Evolutionary conservation across 2,797 vertebrate genomes (phyloP).

Genomic region (Catamblyrhynchus diadema): DNA sequence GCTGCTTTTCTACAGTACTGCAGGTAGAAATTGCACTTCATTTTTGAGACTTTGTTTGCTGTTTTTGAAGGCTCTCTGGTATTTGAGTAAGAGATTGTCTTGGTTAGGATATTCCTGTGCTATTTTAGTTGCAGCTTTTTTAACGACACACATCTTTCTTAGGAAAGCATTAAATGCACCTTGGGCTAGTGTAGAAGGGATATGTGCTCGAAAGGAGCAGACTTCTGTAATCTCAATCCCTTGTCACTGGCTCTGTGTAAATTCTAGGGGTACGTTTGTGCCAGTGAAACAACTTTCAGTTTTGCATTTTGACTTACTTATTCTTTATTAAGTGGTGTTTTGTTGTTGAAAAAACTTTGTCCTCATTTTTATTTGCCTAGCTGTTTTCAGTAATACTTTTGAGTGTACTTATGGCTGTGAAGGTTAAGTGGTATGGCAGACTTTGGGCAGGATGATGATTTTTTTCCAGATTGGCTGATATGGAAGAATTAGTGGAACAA

Average conservation of each 20-base stretch:
- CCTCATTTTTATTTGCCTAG: background rate
- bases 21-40: conserved; percentile 74
- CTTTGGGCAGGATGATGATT: background rate
- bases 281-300: background rate
- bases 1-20: conserved; percentile 92
- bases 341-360: background rate
- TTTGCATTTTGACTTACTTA: background rate
- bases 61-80: background rate
- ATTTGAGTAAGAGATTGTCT: background rate
- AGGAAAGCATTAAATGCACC: background rate
- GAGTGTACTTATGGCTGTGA: background rate
- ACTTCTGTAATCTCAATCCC: background rate
- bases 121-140: background rate
- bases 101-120: background rate
- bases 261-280: background rate
- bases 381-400: background rate
- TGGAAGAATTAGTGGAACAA: background rate
- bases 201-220: background rate
- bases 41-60: background rate
- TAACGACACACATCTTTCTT: background rate
- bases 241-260: background rate
- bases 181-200: background rate
- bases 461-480: background rate
- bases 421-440: background rate
- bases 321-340: background rate